Conservation (phyloP, 2,888 invertebrate genomes). For the Cantharis nigra region DNA sequence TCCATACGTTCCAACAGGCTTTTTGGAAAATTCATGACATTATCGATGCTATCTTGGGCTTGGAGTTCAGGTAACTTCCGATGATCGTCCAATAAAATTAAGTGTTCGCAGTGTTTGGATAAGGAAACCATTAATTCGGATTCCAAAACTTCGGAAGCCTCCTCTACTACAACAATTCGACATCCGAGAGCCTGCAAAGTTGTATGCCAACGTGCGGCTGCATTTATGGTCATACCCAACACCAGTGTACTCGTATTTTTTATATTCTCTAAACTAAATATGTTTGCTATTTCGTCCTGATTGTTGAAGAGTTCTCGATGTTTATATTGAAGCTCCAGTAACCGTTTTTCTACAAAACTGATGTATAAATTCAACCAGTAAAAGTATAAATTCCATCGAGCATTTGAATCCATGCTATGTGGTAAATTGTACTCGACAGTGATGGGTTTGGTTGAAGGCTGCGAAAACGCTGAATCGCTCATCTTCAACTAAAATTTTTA, state of each 20-base stretch:
- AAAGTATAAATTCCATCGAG: conserved; percentile 49
- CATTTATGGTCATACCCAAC: conserved; percentile 77
- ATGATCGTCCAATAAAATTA: conserved; percentile 87
- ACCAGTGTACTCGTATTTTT: conserved; percentile 56
- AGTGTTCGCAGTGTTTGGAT: conserved; percentile 73
- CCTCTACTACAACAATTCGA: conserved; percentile 80
- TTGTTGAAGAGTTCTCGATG: conserved; percentile 37
- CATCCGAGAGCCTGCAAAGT: conserved; percentile 65
- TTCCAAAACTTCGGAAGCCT: conserved; percentile 87
- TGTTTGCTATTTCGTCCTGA: conserved; percentile 47
- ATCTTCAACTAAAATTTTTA: background rate
- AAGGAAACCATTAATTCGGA: conserved; percentile 80
- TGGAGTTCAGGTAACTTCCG: conserved; percentile 69
- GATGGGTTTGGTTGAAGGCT: background rate
- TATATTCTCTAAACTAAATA: conserved; percentile 63
- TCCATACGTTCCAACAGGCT: conserved; percentile 78
- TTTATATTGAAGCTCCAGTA: conserved; percentile 31
- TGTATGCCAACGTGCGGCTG: conserved; percentile 70
- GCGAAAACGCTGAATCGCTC: background rate
- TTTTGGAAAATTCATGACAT: conserved; percentile 67
- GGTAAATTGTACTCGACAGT: conserved; percentile 36
- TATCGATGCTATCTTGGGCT: conserved; percentile 46
- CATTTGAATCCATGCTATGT: conserved; percentile 34
- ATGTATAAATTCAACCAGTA: conserved; percentile 42
- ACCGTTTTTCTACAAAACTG: conserved; percentile 32